These are phyloP conservation scores for Papilio xuthus DNA, from an alignment of 1,140 invertebrate species.

Conservation along the genomic window DNA sequence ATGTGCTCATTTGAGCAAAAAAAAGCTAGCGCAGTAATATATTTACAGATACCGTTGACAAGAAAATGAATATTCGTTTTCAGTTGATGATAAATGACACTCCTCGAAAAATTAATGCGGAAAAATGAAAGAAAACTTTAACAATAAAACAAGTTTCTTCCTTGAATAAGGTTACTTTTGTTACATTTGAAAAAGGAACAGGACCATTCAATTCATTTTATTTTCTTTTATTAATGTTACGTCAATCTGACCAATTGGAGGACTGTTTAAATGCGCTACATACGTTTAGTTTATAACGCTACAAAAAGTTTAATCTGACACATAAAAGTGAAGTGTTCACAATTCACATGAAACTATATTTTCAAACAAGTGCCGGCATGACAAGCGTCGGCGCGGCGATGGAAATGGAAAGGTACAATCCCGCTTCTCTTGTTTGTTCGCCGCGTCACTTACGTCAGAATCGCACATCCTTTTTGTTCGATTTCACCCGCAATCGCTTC, in stretches of 20 bases:
- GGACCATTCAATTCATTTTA: background rate
- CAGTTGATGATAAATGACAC: slow-evolving; percentile 32
- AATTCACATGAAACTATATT: slow-evolving; percentile 33
- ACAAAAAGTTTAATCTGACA: slow-evolving; percentile 30
- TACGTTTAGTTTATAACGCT: background rate
- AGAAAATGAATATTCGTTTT: slow-evolving; percentile 35
- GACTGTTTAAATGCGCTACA: background rate
- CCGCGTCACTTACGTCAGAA: slow-evolving; percentile 50
- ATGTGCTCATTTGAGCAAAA: slow-evolving; percentile 32
- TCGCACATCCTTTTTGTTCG: slow-evolving; percentile 50
- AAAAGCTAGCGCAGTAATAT: slow-evolving; percentile 30
- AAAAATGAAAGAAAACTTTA: slow-evolving; percentile 26
- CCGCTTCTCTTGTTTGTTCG: slow-evolving; percentile 46
- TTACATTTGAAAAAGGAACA: slow-evolving; percentile 9
- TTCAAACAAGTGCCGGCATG: slow-evolving; percentile 44
- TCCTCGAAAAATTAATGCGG: slow-evolving; percentile 24
- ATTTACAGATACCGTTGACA: slow-evolving; percentile 37
- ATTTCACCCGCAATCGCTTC: slow-evolving; percentile 44
- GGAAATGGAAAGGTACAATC: slow-evolving; percentile 43
- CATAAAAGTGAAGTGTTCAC: slow-evolving; percentile 10
- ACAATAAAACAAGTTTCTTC: slow-evolving; percentile 22
- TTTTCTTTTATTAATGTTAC: background rate
- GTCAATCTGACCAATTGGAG: background rate
- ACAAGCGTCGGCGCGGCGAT: slow-evolving; percentile 48
- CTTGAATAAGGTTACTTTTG: background rate